These are phyloP conservation scores for Pundamilia nyererei DNA, from an alignment of 2,113 vertebrate genomes.

Conservation along the genomic window DNA sequence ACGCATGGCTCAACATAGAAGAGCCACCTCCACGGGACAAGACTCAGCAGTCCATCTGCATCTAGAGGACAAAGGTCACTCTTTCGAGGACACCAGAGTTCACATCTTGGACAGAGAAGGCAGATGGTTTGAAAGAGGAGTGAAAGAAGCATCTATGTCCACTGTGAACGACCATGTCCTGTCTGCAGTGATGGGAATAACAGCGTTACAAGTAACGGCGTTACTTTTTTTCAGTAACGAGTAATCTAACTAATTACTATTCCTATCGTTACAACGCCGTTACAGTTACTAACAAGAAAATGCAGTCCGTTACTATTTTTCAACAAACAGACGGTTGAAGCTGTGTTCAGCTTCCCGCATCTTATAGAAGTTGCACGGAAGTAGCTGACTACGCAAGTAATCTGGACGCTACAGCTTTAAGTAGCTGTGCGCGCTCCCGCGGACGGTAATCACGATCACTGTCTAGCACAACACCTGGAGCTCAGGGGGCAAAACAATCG, in stretches of 20 bases:
- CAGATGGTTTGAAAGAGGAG: neutral
- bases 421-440: too few species aligned
- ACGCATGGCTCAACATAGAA: neutral
- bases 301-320: too few species aligned
- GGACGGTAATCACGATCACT: too few species aligned
- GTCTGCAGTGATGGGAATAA: neutral
- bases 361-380: too few species aligned
- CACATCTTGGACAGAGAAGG: neutral
- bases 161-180: neutral
- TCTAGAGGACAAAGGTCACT: neutral
- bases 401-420: too few species aligned
- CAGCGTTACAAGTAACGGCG: fast-evolving
- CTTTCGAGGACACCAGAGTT: fast-evolving
- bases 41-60: neutral
- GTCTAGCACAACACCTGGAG: too few species aligned
- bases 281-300: neutral
- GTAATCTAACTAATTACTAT: fast-evolving
- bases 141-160: neutral
- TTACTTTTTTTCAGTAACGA: neutral
- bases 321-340: too few species aligned
- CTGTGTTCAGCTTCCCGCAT: too few species aligned
- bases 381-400: too few species aligned
- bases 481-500: too few species aligned
- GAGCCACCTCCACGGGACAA: neutral
- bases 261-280: fast-evolving